Percentiles rank a stretch among this genome's conserved stretches.
These are phyloP conservation scores for Bufo gargarizans DNA, from an alignment of 2,113 vertebrate species.

Conservation along the genomic window DNA sequence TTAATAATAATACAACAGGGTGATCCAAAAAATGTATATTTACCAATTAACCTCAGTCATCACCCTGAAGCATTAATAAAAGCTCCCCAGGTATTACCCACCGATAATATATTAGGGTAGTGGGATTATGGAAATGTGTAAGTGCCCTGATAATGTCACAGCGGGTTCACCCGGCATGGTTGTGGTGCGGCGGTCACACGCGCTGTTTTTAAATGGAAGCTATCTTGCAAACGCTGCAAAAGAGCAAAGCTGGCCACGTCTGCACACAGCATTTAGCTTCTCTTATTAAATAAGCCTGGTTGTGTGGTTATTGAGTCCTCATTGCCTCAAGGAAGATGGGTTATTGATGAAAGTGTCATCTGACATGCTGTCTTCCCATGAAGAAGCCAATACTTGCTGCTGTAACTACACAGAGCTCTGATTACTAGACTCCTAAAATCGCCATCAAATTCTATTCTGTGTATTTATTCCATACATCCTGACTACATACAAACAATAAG, in stretches of 20 bases:
- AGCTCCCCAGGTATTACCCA: background rate
- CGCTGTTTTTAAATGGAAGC: background rate
- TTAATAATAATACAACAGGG: no score
- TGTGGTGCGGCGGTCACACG: background rate
- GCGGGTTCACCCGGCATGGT: background rate
- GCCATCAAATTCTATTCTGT: background rate
- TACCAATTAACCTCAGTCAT: no score
- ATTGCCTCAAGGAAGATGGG: conserved; percentile 1
- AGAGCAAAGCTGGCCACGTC: background rate
- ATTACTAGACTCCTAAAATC: background rate
- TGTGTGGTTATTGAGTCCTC: background rate
- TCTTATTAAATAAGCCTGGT: background rate
- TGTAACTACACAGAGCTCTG: background rate
- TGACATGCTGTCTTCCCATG: background rate
- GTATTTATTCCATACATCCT: background rate
- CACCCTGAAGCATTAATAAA: background rate
- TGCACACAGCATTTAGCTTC: background rate
- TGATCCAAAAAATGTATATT: no score
- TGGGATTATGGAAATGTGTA: background rate
- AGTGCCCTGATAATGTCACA: background rate
- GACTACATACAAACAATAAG: background rate
- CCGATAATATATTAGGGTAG: background rate
- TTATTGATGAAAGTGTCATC: conserved; percentile 22
- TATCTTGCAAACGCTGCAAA: background rate
- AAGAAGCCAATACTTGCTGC: background rate